Percentiles rank a stretch among this genome's conserved stretches.
Evolutionary conservation across 2,797 vertebrate genomes (phyloP).

Genomic region (Benthosema pterotum): DNA sequence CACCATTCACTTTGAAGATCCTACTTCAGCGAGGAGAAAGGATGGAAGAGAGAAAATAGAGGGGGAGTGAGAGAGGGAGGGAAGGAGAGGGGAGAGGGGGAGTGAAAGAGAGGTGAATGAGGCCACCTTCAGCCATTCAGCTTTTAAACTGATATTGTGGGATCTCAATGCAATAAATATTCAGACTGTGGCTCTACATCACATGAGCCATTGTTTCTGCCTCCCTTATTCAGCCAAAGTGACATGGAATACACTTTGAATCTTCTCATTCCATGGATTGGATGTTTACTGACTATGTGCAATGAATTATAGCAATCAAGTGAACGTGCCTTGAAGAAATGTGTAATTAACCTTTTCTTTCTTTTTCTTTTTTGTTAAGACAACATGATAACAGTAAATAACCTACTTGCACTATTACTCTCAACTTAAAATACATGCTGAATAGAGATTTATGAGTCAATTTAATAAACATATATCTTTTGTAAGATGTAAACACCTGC

Average conservation of each 20-base stretch:
- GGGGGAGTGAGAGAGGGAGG: slow-evolving; percentile 1
- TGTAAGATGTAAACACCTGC: too few relatives aligned
- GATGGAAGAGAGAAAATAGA: not conserved
- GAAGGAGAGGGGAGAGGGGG: slow-evolving; percentile 5
- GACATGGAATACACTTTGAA: slow-evolving; percentile 56
- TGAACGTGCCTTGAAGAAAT: slow-evolving; percentile 58
- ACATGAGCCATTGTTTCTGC: slow-evolving; percentile 3
- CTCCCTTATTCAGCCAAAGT: not conserved
- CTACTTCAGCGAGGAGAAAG: not conserved
- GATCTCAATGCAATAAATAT: slow-evolving; percentile 20
- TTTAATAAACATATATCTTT: too few relatives aligned
- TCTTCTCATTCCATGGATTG: slow-evolving; percentile 12
- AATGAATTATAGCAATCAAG: slow-evolving; percentile 9
- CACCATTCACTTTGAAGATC: slow-evolving; percentile 14
- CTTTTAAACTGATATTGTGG: slow-evolving; percentile 23
- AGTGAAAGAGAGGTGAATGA: slow-evolving; percentile 12
- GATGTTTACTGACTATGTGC: slow-evolving; percentile 18
- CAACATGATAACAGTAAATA: slow-evolving; percentile 1
- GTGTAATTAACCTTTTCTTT: slow-evolving; percentile 1
- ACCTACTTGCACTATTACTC: slow-evolving; percentile 43
- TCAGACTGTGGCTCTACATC: slow-evolving; percentile 12
- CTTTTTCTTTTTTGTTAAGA: slow-evolving; percentile 10
- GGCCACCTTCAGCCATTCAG: slow-evolving; percentile 6
- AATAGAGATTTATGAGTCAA: too few relatives aligned
- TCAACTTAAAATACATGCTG: not conserved